Conservation (phyloP, 2,888 invertebrate genomes). For the Erpobdella octoculata region DNA sequence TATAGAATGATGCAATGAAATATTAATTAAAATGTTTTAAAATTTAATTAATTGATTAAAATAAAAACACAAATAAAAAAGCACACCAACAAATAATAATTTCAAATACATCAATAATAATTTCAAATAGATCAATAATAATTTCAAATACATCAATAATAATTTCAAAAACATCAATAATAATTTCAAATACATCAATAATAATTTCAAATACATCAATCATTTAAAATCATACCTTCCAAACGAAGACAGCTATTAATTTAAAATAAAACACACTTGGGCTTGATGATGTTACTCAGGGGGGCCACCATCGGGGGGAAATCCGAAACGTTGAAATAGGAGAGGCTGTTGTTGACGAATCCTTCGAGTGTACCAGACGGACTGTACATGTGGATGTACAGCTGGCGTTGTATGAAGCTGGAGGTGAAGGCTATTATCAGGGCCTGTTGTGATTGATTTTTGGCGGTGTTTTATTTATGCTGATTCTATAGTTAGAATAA, state of each 20-base stretch:
- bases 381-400: conserved; percentile 67
- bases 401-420: conserved; percentile 88
- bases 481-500: not conserved
- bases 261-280: not conserved
- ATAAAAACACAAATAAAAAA: too few species aligned
- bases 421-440: conserved; percentile 96
- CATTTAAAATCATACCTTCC: too few species aligned
- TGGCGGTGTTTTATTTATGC: not conserved
- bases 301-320: conserved; percentile 39
- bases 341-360: conserved; percentile 67
- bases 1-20: too few species aligned
- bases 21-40: too few species aligned
- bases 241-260: not conserved
- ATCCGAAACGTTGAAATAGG: conserved; percentile 51
- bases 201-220: too few species aligned
- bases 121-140: too few species aligned
- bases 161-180: too few species aligned
- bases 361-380: conserved; percentile 67
- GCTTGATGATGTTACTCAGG: conserved; percentile 5
- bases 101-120: too few species aligned
- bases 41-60: too few species aligned
- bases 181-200: too few species aligned
- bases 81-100: too few species aligned
- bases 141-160: too few species aligned
- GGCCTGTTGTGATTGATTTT: conserved; percentile 63